Percentiles rank a stretch among this genome's conserved stretches.
Evolutionary conservation across 1,140 invertebrate species (phyloP).

Genomic region (Laodelphax striatellus): DNA sequence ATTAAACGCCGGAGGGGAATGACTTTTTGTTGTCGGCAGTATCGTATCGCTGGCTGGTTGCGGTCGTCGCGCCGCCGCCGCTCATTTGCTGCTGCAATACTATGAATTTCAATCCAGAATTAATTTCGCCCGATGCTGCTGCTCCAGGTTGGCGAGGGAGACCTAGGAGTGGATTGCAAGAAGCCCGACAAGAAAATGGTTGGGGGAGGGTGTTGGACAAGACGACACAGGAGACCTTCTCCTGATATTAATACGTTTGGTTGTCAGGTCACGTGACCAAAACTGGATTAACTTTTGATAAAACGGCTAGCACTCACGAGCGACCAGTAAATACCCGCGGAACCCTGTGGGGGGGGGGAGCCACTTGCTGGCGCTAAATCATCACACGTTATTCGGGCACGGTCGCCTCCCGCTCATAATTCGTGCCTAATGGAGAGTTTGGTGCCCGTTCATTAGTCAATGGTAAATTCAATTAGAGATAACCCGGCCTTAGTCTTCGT

Average conservation of each 20-base stretch:
- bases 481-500: neutral
- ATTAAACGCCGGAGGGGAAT: neutral
- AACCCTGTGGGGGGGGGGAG: too few relatives aligned
- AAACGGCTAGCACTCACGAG: neutral
- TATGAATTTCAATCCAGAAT: conserved; percentile 1
- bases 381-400: neutral
- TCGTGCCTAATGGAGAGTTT: neutral
- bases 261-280: neutral
- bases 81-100: neutral
- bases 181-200: neutral
- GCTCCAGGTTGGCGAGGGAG: too few relatives aligned
- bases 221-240: neutral
- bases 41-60: too few relatives aligned
- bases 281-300: conserved; percentile 2
- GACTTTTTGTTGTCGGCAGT: too few relatives aligned
- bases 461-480: conserved; percentile 4
- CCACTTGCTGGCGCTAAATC: neutral
- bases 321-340: neutral
- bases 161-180: neutral
- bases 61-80: neutral
- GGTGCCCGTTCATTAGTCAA: neutral
- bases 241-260: neutral
- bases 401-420: neutral
- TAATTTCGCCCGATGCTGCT: neutral
- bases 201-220: neutral